phyloP scores from a whole-genome alignment of 1,140 invertebrate genomes.

The Leguminivora glycinivorella region DNA sequence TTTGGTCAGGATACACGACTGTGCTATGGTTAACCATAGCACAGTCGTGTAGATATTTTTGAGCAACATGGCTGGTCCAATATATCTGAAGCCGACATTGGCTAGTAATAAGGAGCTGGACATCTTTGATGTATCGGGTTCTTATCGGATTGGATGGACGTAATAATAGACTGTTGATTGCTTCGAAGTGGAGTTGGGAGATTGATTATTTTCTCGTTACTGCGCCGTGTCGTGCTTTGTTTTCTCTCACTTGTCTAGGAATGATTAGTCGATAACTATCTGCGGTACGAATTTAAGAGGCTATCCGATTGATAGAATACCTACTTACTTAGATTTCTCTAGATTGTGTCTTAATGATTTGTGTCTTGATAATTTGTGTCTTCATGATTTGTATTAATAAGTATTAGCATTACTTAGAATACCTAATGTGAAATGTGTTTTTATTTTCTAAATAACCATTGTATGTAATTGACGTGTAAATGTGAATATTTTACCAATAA shows the following conservation, averaged over 20 bases:
- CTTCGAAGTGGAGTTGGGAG: constrained; percentile 73
- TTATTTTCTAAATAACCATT: no score
- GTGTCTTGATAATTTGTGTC: no score
- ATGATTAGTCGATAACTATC: constrained; percentile 22
- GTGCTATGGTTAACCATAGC: no score
- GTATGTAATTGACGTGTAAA: no score
- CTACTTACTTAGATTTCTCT: not conserved
- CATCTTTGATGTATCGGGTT: constrained; percentile 79
- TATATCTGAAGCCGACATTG: no score
- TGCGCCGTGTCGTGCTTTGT: constrained; percentile 53
- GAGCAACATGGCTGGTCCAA: no score
- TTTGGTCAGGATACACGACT: no score
- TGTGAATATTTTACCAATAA: no score
- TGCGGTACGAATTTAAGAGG: not conserved
- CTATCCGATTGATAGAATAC: not conserved
- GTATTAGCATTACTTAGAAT: no score
- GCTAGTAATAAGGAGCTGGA: constrained; percentile 75
- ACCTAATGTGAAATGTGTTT: no score
- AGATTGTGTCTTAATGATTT: not conserved
- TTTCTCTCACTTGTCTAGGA: constrained; percentile 46
- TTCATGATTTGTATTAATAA: no score
- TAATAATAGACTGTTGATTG: constrained; percentile 79
- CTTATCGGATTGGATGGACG: constrained; percentile 78
- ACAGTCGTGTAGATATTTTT: no score
- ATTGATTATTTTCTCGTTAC: constrained; percentile 78